These are phyloP conservation scores for Falco berigora DNA, from an alignment of 2,797 vertebrate genomes.

Conservation along the genomic window DNA sequence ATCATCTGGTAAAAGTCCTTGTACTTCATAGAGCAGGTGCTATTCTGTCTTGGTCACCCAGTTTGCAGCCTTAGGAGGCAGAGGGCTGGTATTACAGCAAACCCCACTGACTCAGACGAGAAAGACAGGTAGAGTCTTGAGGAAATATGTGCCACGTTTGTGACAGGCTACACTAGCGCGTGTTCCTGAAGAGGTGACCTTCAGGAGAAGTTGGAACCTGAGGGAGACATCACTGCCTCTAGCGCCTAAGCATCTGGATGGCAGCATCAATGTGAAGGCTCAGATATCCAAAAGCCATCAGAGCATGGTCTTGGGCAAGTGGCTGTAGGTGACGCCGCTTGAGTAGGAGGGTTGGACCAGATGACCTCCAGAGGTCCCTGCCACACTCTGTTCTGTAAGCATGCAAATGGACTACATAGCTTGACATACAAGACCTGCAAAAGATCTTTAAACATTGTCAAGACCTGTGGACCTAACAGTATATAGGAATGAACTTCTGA, in stretches of 20 bases:
- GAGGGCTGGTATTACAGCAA: not conserved
- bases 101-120: not conserved
- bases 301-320: not conserved
- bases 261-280: not conserved
- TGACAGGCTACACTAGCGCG: not conserved
- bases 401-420: not conserved
- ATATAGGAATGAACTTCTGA: not conserved
- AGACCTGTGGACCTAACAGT: not conserved
- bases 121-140: not conserved
- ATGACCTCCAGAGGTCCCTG: not conserved
- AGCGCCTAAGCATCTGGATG: not conserved
- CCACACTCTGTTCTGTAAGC: not conserved
- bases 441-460: not conserved
- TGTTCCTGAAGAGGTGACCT: not conserved
- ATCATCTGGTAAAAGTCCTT: not conserved
- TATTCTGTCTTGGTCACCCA: not conserved
- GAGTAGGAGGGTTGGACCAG: not conserved
- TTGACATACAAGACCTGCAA: not conserved
- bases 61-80: not conserved
- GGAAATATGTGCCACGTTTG: not conserved
- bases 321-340: not conserved
- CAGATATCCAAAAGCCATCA: not conserved
- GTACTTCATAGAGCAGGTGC: not conserved
- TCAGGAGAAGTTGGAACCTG: not conserved
- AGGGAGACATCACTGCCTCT: not conserved